phyloP scores from a whole-genome alignment of 2,797 vertebrate species.

The Smutsia gigantea region DNA sequence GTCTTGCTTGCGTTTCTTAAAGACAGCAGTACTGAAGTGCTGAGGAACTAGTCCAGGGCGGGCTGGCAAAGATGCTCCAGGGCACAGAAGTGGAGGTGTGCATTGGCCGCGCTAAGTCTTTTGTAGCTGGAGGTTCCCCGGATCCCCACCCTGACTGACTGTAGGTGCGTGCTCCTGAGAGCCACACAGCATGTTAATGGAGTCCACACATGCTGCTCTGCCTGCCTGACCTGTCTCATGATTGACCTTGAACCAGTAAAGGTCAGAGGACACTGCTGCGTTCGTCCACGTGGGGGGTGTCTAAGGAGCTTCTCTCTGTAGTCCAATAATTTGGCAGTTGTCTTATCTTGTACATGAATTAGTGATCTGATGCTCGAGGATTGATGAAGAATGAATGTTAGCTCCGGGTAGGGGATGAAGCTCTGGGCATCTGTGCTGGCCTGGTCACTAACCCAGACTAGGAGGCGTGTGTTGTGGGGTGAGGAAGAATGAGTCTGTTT shows the following conservation, averaged over 20 bases:
- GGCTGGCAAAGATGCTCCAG: slow-evolving; percentile 92
- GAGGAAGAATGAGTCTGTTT: not conserved
- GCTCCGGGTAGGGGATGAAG: slow-evolving; percentile 45
- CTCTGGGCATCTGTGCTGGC: slow-evolving; percentile 53
- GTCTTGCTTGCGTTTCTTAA: slow-evolving; percentile 84
- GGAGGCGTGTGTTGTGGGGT: slow-evolving; percentile 1
- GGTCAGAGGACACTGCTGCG: slow-evolving; percentile 88
- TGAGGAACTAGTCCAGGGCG: slow-evolving; percentile 88
- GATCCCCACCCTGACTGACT: slow-evolving; percentile 91
- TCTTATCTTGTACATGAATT: slow-evolving; percentile 88
- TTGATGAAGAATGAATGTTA: slow-evolving; percentile 75
- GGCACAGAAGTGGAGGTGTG: slow-evolving; percentile 86
- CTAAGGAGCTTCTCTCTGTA: slow-evolving; percentile 86
- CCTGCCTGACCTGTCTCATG: slow-evolving; percentile 91
- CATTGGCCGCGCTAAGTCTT: slow-evolving; percentile 83
- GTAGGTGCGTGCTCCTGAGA: slow-evolving; percentile 86
- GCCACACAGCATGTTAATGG: slow-evolving; percentile 86
- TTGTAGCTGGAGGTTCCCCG: slow-evolving; percentile 88
- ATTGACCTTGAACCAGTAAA: slow-evolving; percentile 91
- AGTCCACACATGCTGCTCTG: slow-evolving; percentile 84
- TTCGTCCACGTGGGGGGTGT: slow-evolving; percentile 90
- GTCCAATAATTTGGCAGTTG: slow-evolving; percentile 89
- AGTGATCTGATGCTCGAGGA: slow-evolving; percentile 85
- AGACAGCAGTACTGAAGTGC: slow-evolving; percentile 87
- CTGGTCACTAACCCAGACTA: not conserved